These are phyloP conservation scores for Corella eumyota DNA, from an alignment of 23 tunicate species.

Conservation along the genomic window DNA sequence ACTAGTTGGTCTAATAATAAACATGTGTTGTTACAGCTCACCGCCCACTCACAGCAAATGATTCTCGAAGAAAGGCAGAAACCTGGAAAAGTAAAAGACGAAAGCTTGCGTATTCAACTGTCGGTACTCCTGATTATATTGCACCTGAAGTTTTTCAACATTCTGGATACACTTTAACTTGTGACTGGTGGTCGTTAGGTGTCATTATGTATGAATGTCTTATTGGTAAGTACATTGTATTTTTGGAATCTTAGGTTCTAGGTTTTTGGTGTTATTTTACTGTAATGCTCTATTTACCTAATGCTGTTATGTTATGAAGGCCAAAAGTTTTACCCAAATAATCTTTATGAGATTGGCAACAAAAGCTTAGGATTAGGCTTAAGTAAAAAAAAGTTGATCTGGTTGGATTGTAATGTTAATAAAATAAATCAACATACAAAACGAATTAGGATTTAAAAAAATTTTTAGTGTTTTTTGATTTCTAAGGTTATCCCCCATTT, in stretches of 20 bases:
- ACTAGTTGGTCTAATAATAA: no score
- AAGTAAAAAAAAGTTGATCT: no score
- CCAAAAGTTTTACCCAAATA: no score
- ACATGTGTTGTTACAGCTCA: slow-evolving; percentile 41
- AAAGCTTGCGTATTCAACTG: slow-evolving; percentile 94
- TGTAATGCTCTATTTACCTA: no score
- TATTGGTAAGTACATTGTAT: slow-evolving; percentile 46
- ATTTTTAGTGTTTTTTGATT: no score
- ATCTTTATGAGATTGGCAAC: no score
- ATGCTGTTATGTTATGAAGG: no score
- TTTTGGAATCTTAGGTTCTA: background rate
- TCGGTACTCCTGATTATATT: slow-evolving; percentile 99
- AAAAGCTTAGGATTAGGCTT: no score
- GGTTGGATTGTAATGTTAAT: no score
- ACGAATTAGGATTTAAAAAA: no score
- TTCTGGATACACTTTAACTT: slow-evolving; percentile 76
- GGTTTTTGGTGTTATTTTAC: background rate
- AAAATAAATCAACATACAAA: no score
- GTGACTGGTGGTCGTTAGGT: slow-evolving; percentile 99
- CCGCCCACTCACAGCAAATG: slow-evolving; percentile 75
- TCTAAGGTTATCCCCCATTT: slow-evolving; percentile 92
- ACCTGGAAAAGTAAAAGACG: slow-evolving; percentile 96
- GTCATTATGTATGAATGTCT: slow-evolving; percentile 97
- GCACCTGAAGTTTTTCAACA: slow-evolving; percentile 97
- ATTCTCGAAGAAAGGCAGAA: slow-evolving; percentile 84